These are phyloP conservation scores for Margaritifera margaritifera DNA, from an alignment of 2,888 invertebrate genomes.

Conservation along the genomic window DNA sequence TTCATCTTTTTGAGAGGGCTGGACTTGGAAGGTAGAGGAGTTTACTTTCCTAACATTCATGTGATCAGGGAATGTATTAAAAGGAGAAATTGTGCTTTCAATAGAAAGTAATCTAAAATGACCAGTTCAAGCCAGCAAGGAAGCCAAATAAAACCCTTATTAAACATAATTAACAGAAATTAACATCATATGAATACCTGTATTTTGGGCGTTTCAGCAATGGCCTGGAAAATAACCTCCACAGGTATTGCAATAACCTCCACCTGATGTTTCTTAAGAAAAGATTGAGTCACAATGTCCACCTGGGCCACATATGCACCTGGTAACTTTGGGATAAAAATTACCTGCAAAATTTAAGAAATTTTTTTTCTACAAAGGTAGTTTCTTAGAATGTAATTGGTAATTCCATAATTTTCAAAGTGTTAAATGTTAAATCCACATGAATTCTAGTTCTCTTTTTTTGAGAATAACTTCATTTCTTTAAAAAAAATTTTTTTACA, in stretches of 20 bases:
- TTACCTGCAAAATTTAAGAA: conserved; percentile 45
- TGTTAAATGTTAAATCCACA: too few species aligned
- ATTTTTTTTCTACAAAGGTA: too few species aligned
- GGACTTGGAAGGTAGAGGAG: too few species aligned
- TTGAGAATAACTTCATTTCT: too few species aligned
- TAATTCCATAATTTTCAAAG: background rate
- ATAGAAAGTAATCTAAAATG: too few species aligned
- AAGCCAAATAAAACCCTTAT: background rate
- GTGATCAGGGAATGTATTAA: too few species aligned
- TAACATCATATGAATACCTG: conserved; percentile 29
- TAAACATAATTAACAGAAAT: background rate
- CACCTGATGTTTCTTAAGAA: conserved; percentile 33
- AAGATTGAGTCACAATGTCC: conserved; percentile 45
- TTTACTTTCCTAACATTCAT: too few species aligned
- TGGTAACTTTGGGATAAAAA: conserved; percentile 58
- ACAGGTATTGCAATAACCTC: conserved; percentile 36
- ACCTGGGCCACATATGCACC: conserved; percentile 61
- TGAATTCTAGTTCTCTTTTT: too few species aligned
- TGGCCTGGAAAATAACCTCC: conserved; percentile 47
- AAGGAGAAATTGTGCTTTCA: too few species aligned
- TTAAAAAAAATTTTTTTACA: too few species aligned
- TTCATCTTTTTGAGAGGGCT: too few species aligned
- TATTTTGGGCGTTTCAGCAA: conserved; percentile 51
- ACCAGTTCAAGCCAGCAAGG: too few species aligned
- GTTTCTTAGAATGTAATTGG: background rate